Evolutionary conservation across 2,888 invertebrate species (phyloP), one percentile per base, ranked within the genome.

Genomic region (Hyles lineata): DNA sequence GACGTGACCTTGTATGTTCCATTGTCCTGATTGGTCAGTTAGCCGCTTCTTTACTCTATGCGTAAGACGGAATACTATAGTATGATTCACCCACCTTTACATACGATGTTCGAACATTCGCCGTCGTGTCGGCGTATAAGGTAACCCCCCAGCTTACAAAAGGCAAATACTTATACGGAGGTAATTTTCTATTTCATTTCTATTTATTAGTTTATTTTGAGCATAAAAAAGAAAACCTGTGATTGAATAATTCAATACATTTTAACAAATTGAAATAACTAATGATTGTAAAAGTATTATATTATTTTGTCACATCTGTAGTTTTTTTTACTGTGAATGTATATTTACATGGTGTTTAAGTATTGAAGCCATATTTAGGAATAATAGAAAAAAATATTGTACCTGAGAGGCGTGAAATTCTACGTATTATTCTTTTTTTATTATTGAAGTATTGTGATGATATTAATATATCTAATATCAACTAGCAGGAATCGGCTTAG

Each of bases 321-420:
- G 21, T 19, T 25, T 29, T 61, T 21, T 63, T 43, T 21, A 35
- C 35, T 11, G 21, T 63, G 35, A 62, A 63, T 43, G 1, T n/a
- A 21, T 8, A 17, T 32, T 62, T 29, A 5, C 32, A 32, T 17
- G 32, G 32, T 19, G 21, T 55, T 19, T 55, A n/a, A 35, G 63
- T 63, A n/a, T 21, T 63, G 21, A 21, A 63, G 63, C 63, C 63
- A 63, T 63, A 63, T 63, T 43, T 63, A 63, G 35, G 35, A 25
- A 63, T 63, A 35, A 63, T n/a, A 5, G 43, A 43, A 11, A n/a
- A n/a, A n/a, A 32, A 2, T 19, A 35, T 43, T 43, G 63, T 63
- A 63, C 43, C 63, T 63, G 63, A 63, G 63, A 21, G 63, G 63
- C 21, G 21, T 35, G n/a, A 63, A 62, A 55, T 17, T 55, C 55